A percentile compares a stretch with the other conserved stretches of the same genome.
Conservation (phyloP, 2,113 vertebrate species). For the Cephalopterus ornatus region DNA sequence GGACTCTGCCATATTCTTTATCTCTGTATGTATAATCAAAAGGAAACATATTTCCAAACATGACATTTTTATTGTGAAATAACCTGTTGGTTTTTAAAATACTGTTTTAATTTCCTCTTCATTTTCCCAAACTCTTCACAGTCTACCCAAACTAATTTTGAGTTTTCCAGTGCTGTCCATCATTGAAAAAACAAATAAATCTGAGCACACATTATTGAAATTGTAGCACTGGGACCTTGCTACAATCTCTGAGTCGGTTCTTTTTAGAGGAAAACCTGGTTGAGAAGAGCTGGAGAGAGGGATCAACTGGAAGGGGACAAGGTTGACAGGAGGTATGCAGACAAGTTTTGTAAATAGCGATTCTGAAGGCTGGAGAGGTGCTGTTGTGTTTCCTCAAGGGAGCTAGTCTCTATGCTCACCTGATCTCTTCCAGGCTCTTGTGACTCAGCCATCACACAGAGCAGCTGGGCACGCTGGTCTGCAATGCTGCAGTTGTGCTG, state of each 20-base stretch:
- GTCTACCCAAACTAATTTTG: neutral
- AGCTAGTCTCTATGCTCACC: neutral
- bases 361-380: neutral
- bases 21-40: neutral
- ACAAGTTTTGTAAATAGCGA: neutral
- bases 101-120: neutral
- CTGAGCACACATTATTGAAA: neutral
- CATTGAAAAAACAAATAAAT: neutral
- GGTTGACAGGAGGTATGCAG: neutral
- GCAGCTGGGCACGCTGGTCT: neutral
- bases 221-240: neutral
- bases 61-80: constrained; percentile 2
- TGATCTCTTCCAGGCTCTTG: neutral
- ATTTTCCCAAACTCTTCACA: neutral
- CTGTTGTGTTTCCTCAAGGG: neutral
- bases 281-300: neutral
- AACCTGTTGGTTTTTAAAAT: neutral
- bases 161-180: neutral
- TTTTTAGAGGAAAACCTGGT: neutral
- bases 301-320: neutral
- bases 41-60: neutral
- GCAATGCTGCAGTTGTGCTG: neutral
- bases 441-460: neutral
- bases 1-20: neutral
- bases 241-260: neutral